Evolutionary conservation across 2,888 invertebrate species (phyloP).

Genomic region (Drosophila hamatofila): DNA sequence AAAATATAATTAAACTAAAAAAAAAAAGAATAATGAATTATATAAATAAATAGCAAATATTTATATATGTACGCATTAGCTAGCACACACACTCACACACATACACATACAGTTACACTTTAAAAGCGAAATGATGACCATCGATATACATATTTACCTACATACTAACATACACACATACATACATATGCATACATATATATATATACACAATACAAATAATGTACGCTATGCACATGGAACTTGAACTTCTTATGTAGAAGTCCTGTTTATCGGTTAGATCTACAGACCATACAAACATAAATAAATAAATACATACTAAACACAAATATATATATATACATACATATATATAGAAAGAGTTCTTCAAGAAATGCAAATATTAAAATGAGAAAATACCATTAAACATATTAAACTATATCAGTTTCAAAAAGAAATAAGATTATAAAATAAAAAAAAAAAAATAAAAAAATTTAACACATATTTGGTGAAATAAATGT

Average conservation of each 20-base stretch:
- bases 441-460: conserved; percentile 26
- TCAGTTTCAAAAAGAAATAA: conserved; percentile 73
- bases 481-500: conserved; percentile 84
- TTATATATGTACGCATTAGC: conserved; percentile 57
- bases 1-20: conserved; percentile 46
- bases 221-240: conserved; percentile 31
- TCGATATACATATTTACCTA: conserved; percentile 75
- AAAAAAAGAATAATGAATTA: conserved; percentile 24
- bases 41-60: conserved; percentile 43
- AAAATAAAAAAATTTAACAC: conserved; percentile 42
- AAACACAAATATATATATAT: conserved; percentile 30
- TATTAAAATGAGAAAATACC: conserved; percentile 30
- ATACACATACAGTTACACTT: conserved; percentile 58
- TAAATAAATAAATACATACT: conserved; percentile 48
- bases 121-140: conserved; percentile 78
- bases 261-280: conserved; percentile 21
- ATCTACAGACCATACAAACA: conserved; percentile 23
- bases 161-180: conserved; percentile 46
- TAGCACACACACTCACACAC: conserved; percentile 41
- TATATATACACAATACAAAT: conserved; percentile 17
- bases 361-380: conserved; percentile 61
- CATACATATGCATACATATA: conserved; percentile 28
- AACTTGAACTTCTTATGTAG: conserved; percentile 20
- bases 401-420: conserved; percentile 72
- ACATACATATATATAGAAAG: conserved; percentile 44